These are phyloP conservation scores for Phymanthus crucifer DNA, from an alignment of 92 coral and sea anemone species.

Conservation along the genomic window DNA sequence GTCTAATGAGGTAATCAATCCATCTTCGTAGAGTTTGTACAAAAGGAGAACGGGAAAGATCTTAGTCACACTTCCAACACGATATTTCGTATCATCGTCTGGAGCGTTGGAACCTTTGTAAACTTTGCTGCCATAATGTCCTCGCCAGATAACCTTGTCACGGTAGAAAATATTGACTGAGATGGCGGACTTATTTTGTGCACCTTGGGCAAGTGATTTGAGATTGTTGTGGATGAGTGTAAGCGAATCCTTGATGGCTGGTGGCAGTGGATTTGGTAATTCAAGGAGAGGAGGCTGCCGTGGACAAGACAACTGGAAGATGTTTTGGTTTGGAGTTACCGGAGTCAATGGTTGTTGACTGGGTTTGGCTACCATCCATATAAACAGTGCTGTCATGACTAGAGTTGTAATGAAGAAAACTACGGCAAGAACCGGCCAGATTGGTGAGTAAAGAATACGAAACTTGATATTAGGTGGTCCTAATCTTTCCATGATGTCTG, in stretches of 20 bases:
- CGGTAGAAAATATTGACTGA: slow-evolving; percentile 33
- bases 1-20: slow-evolving; percentile 47
- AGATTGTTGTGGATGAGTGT: slow-evolving; percentile 33
- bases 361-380: slow-evolving; percentile 41
- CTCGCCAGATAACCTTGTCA: slow-evolving; percentile 30
- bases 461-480: neutral
- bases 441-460: slow-evolving; percentile 4
- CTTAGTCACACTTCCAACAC: slow-evolving; percentile 55
- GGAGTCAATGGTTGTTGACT: neutral
- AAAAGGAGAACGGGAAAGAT: slow-evolving; percentile 44
- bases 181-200: slow-evolving; percentile 47
- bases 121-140: slow-evolving; percentile 51
- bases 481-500: slow-evolving; percentile 7
- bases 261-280: slow-evolving; percentile 41
- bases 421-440: slow-evolving; percentile 37
- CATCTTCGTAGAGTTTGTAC: slow-evolving; percentile 48
- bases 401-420: slow-evolving; percentile 34
- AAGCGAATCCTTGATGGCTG: slow-evolving; percentile 26
- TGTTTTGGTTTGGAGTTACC: neutral
- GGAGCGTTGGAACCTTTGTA: slow-evolving; percentile 35
- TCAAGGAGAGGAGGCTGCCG: slow-evolving; percentile 26
- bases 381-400: slow-evolving; percentile 35
- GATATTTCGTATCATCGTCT: slow-evolving; percentile 44
- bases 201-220: slow-evolving; percentile 32
- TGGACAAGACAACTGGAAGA: neutral